Base-by-base conservation (phyloP, 2,888 invertebrate species). In the Xestia sexstrigata region DNA sequence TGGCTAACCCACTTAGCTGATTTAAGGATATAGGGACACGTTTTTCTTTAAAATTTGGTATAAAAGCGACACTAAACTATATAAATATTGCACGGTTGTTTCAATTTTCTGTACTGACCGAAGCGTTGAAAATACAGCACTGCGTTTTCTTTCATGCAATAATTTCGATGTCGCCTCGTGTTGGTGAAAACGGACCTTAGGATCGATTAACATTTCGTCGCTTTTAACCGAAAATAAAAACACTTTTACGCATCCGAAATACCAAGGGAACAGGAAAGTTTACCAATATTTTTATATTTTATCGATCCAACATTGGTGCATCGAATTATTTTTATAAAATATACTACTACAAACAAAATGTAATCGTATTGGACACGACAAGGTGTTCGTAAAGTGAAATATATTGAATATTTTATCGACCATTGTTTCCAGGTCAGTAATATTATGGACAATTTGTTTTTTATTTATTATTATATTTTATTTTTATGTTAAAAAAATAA, bases 341-440 rank as follows among this genome's bases (percentile, higher is more conserved):
- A 74, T 87, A 85, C 39, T 39, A 84, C 84, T 82, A 79, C 75
- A 87, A 84, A 88, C 82, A 89, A 90, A 89, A 91, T 89, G 86
- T 89, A 88, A 91, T 91, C 82, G 89, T 85, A 91, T 92, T 89
- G 85, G 88, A 79, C 70, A 80, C 87, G 86, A 79, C 79, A 81
- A 85, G 85, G 79, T 83, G 81, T 87, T 87, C 90, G 90, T 91
- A 86, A 91, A 92, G 82, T 88, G 87, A 89, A 93, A 92, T 90
- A 92, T 92, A 93, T 93, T 91, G 91, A 92, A 93, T 92, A 90
- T 93, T 94, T 93, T 94, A 95, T 93, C 80, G 91, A 76, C 92
- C 91, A 95, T 95, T 95, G 94, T 95, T 92, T 90, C 83, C 87
- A 85, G 86, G 79, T 88, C 89, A 88, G 78, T 75, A 88, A 88